Evolutionary conservation across 2,113 vertebrate species (phyloP).

Genomic region (Thinocorus orbignyianus): DNA sequence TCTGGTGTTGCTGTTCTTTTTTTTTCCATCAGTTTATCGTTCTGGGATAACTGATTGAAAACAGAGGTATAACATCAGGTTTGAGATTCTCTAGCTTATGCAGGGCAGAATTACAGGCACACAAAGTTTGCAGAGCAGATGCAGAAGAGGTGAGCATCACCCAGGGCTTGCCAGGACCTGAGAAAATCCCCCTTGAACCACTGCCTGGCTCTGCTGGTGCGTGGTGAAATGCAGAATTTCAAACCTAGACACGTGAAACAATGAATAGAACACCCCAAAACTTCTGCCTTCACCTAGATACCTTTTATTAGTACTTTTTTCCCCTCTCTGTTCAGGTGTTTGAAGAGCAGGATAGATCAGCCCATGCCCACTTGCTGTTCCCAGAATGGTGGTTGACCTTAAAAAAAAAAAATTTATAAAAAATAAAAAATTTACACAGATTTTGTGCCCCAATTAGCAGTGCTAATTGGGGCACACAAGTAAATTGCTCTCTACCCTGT

Average conservation of each 20-base stretch:
- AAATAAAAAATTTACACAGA: slow-evolving; percentile 7
- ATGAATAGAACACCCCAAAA: neutral
- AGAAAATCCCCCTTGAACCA: neutral
- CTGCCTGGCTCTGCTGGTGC: neutral
- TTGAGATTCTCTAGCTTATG: fast-evolving
- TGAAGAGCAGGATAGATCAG: neutral
- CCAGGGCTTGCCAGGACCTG: neutral
- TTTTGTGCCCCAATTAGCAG: slow-evolving; percentile 86
- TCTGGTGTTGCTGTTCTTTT: neutral
- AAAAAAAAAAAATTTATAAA: neutral
- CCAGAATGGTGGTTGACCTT: neutral
- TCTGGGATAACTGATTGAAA: neutral
- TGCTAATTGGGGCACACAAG: slow-evolving; percentile 84
- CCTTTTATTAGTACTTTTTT: neutral
- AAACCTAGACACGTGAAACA: neutral
- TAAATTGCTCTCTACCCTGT: slow-evolving; percentile 77
- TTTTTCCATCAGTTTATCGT: neutral
- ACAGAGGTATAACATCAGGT: neutral
- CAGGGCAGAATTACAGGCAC: neutral
- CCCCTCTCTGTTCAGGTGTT: neutral
- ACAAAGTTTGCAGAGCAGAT: neutral
- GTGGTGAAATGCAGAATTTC: neutral
- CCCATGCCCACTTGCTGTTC: neutral
- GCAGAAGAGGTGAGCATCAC: neutral
- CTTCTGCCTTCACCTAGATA: neutral